phyloP scores from a whole-genome alignment of 2,888 invertebrate species.

The Pteria penguin region DNA sequence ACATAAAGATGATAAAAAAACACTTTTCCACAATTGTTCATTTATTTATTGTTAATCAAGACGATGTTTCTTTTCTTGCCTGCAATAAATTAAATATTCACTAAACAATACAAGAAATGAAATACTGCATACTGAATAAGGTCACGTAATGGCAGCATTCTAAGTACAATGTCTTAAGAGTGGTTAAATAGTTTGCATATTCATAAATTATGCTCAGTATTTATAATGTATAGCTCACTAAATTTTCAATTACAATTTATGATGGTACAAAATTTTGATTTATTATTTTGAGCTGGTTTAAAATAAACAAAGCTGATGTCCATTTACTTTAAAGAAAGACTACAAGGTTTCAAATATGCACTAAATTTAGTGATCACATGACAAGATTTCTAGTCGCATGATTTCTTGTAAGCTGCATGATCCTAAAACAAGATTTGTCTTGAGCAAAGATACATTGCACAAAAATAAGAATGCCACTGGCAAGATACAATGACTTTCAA shows the following conservation, averaged over 20 bases:
- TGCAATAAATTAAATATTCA: conserved; percentile 5
- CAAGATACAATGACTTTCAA: not conserved
- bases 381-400: not conserved
- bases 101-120: conserved; percentile 7
- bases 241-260: not conserved
- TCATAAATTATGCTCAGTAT: no score
- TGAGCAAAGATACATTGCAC: conserved; percentile 15
- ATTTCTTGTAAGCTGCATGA: no score
- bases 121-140: conserved; percentile 8
- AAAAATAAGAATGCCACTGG: conserved; percentile 11
- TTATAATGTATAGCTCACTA: no score
- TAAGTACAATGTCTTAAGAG: not conserved
- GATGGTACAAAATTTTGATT: not conserved
- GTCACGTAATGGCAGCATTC: conserved; percentile 4
- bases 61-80: conserved; percentile 1
- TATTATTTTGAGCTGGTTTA: not conserved
- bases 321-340: no score
- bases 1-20: not conserved
- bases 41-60: conserved; percentile 1
- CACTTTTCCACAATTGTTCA: not conserved
- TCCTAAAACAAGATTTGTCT: not conserved
- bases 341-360: not conserved
- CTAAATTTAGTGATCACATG: not conserved
- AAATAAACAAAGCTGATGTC: no score
- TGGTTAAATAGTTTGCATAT: not conserved